Base-by-base conservation (phyloP, 2,797 vertebrate species). In the Coregonus ussuriensis region DNA sequence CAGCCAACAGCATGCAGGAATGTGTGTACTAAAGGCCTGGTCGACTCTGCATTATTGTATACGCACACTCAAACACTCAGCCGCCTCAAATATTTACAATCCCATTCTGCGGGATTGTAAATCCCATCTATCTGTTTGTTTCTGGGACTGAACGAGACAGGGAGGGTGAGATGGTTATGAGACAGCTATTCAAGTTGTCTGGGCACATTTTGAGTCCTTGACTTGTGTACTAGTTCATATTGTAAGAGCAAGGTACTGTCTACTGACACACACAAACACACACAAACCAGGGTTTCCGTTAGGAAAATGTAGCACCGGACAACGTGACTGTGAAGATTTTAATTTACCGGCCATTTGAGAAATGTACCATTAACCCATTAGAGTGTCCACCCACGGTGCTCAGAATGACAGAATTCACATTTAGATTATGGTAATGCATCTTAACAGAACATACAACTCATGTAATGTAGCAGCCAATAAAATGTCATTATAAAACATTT, bases 1-100 rank as follows among this genome's bases (percentile, higher is more conserved):
- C 65, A 15, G 68, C 21, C 33, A 21, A 66, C 67, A 77, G 77
- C 76, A 25, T 68, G 77, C 78, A 25, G 33, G 47, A 78, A 66
- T 35, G 74, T 68, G 77, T 4, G 52, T 63, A 35, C 73, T 18
- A 66, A 6, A 71, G 73, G 9, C 69, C 76, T 70, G 72, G 53
- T 52, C 78, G 52, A 41, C n/a, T 74, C 56, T 29, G 21, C 59
- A 51, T 74, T 76, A 25, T 63, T 51, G 54, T 83, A 72, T 79
- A 52, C 75, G 47, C 76, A 68, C 69, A 72, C 70, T 35, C 70
- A 76, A 68, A 62, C 75, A 71, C 59, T 37, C 47, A 78, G 53
- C 53, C 15, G 1, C 53, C 16, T 18, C 15, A 56, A 56, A 56
- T 56, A 56, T 16, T 16, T 56, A 56, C 53, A 18, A 1, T 62